Percentiles rank a stretch among this genome's conserved stretches.
These are phyloP conservation scores for Gymnogyps californianus DNA, from an alignment of 2,113 vertebrate genomes.

Conservation along the genomic window DNA sequence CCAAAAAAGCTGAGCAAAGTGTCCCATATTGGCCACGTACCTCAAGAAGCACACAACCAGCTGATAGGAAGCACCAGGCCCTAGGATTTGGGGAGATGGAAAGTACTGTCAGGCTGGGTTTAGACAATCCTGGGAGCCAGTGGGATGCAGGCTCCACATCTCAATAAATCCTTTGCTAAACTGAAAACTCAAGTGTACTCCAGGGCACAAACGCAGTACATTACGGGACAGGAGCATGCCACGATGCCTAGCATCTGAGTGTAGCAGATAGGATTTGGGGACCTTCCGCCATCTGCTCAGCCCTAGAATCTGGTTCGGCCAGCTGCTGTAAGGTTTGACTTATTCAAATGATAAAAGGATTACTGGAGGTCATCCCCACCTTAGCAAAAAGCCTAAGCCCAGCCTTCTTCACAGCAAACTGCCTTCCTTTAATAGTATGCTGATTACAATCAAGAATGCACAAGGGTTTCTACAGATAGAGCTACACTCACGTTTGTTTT, in stretches of 20 bases:
- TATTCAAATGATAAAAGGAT: not conserved
- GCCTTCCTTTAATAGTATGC: not conserved
- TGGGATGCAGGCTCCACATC: not conserved
- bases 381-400: not conserved
- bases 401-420: not conserved
- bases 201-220: fast-evolving
- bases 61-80: not conserved
- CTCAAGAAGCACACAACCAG: not conserved
- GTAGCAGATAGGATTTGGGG: not conserved
- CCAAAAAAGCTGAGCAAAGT: not conserved
- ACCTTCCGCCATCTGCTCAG: not conserved
- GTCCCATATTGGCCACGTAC: fast-evolving
- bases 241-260: fast-evolving
- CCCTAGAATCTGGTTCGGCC: not conserved
- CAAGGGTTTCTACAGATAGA: not conserved
- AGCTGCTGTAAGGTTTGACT: not conserved
- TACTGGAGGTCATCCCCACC: not conserved
- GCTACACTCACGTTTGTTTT: fast-evolving
- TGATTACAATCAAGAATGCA: not conserved
- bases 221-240: not conserved
- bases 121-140: not conserved
- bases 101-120: not conserved
- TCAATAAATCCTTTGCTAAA: not conserved
- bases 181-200: not conserved
- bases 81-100: not conserved